Conservation (phyloP, 2,113 vertebrate genomes). For the Empidonax traillii region DNA sequence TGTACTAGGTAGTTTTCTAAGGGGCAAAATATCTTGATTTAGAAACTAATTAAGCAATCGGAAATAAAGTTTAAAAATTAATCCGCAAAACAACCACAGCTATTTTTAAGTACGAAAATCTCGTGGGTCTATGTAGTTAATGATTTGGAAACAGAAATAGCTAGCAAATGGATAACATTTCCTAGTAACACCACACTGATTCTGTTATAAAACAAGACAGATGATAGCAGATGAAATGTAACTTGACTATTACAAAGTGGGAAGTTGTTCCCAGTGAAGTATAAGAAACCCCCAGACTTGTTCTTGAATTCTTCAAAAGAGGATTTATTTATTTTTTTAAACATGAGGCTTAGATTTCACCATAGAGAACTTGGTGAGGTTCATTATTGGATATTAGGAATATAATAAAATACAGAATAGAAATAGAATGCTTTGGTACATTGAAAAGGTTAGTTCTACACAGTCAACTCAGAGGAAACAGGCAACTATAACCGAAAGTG, state of each 20-base stretch:
- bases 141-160: not conserved
- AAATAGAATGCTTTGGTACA: not conserved
- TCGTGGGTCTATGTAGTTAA: not conserved
- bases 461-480: not conserved
- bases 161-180: not conserved
- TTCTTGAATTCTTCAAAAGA: not conserved
- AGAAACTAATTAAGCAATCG: slow-evolving; percentile 56
- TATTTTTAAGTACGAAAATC: not conserved
- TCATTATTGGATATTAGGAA: not conserved
- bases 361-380: not conserved
- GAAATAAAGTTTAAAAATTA: slow-evolving; percentile 38
- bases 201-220: not conserved
- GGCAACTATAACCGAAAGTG: not conserved
- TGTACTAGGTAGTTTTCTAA: not conserved
- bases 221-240: not conserved
- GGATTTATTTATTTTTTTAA: not conserved
- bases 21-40: slow-evolving; percentile 24
- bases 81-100: not conserved
- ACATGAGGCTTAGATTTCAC: not conserved
- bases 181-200: not conserved
- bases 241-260: not conserved
- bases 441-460: not conserved
- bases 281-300: not conserved
- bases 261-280: not conserved
- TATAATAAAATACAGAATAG: no score